These are phyloP conservation scores for Clinocottus analis DNA, from an alignment of 2,113 vertebrate genomes.

Conservation along the genomic window DNA sequence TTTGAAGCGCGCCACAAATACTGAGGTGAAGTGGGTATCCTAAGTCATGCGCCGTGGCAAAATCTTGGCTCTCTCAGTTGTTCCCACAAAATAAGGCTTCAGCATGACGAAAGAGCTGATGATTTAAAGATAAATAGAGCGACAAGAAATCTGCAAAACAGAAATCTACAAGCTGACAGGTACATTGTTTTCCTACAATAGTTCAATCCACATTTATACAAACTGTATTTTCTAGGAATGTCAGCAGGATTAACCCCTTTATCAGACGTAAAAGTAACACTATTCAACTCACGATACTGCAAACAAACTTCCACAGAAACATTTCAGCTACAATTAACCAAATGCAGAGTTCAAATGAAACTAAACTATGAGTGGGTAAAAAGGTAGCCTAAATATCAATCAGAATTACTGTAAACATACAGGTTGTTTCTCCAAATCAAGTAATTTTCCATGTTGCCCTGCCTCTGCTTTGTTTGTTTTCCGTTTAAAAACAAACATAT, in stretches of 20 bases:
- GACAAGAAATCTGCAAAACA: constrained; percentile 36
- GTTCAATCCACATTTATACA: neutral
- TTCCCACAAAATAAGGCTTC: constrained; percentile 22
- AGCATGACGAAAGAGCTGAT: constrained; percentile 27
- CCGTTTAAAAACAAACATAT: constrained; percentile 7
- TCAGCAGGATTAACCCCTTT: neutral
- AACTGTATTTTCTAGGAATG: neutral
- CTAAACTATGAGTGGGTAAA: neutral
- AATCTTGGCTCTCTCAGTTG: constrained; percentile 36
- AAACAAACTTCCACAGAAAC: neutral
- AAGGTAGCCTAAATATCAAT: neutral
- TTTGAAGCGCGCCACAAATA: constrained; percentile 55
- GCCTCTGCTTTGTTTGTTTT: neutral
- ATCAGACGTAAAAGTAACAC: neutral
- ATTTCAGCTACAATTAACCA: neutral
- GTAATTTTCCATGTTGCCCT: constrained; percentile 6
- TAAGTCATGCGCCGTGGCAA: constrained; percentile 42
- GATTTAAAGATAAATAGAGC: constrained; percentile 19
- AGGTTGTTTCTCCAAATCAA: neutral
- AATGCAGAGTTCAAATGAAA: neutral
- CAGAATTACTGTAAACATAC: constrained; percentile 3
- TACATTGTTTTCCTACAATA: neutral
- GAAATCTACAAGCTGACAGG: constrained; percentile 19
- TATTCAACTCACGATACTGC: neutral
- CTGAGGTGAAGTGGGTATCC: constrained; percentile 23